Conservation (phyloP, 2,113 vertebrate species). For the Sinocyclocheilus grahami region DNA sequence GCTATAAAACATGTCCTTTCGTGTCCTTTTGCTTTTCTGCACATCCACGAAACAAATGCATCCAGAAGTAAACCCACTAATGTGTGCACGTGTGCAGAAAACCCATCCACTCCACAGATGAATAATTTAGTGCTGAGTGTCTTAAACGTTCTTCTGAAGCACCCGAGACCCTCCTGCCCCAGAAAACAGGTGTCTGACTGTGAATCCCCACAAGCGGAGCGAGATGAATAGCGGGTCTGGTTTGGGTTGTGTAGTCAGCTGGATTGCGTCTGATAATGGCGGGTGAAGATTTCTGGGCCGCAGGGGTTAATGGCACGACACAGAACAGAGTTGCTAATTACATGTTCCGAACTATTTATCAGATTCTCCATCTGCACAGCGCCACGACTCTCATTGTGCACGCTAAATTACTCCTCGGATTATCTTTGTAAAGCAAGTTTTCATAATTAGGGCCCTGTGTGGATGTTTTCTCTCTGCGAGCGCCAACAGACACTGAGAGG, state of each 20-base stretch:
- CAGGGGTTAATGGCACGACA: slow-evolving; percentile 99
- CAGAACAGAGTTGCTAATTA: slow-evolving; percentile 96
- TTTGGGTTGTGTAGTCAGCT: slow-evolving; percentile 98
- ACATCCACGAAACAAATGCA: background rate
- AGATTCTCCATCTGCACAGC: slow-evolving; percentile 97
- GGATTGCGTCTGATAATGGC: slow-evolving; percentile 97
- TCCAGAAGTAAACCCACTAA: background rate
- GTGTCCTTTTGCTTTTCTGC: too few relatives aligned
- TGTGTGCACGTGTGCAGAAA: slow-evolving; percentile 20
- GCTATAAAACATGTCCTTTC: too few relatives aligned
- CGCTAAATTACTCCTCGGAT: slow-evolving; percentile 99
- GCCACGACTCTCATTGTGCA: slow-evolving; percentile 90
- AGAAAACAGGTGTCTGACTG: slow-evolving; percentile 77
- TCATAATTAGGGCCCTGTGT: slow-evolving; percentile 92
- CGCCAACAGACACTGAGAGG: slow-evolving; percentile 64
- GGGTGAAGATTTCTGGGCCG: slow-evolving; percentile 96
- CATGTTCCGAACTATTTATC: slow-evolving; percentile 99
- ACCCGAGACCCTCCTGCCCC: slow-evolving; percentile 63
- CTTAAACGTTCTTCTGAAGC: slow-evolving; percentile 26
- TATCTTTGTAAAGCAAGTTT: slow-evolving; percentile 99
- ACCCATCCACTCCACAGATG: slow-evolving; percentile 13
- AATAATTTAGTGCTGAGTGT: slow-evolving; percentile 44
- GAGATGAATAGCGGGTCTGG: slow-evolving; percentile 88
- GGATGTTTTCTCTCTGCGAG: slow-evolving; percentile 85
- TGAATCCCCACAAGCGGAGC: slow-evolving; percentile 43